Evolutionary conservation across 2,888 invertebrate genomes (phyloP).

Genomic region (Deilephila porcellus): DNA sequence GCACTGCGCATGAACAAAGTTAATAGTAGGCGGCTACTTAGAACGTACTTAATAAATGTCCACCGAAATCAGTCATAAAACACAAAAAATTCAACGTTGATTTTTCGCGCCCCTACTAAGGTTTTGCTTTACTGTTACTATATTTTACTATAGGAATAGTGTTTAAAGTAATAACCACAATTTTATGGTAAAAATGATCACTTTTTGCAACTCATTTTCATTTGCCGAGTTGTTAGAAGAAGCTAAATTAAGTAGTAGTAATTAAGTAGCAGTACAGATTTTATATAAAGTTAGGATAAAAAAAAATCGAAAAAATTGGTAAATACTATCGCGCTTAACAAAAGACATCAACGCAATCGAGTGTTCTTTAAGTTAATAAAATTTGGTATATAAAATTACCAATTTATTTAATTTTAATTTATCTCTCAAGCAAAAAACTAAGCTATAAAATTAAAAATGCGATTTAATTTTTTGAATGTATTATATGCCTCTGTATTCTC

Average conservation of each 20-base stretch:
- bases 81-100: conserved; percentile 38
- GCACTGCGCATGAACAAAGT: conserved; percentile 41
- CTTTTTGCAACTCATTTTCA: too few relatives aligned
- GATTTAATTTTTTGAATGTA: background rate
- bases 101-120: conserved; percentile 33
- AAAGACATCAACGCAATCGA: conserved; percentile 11
- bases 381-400: too few relatives aligned
- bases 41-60: conserved; percentile 50
- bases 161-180: too few relatives aligned
- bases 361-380: too few relatives aligned
- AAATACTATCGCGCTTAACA: background rate
- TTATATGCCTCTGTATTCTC: background rate
- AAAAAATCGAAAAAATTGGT: too few relatives aligned
- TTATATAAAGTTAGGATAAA: too few relatives aligned
- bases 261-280: too few relatives aligned
- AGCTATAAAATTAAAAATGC: too few relatives aligned
- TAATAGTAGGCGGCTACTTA: conserved; percentile 49
- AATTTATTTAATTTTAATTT: background rate
- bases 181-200: too few relatives aligned
- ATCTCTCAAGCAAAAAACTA: background rate
- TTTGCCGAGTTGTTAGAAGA: too few relatives aligned
- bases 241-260: too few relatives aligned
- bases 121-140: background rate
- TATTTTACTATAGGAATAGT: too few relatives aligned
- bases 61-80: conserved; percentile 49